phyloP scores from a whole-genome alignment of 2,113 vertebrate genomes.

The Pardalotus punctatus region DNA sequence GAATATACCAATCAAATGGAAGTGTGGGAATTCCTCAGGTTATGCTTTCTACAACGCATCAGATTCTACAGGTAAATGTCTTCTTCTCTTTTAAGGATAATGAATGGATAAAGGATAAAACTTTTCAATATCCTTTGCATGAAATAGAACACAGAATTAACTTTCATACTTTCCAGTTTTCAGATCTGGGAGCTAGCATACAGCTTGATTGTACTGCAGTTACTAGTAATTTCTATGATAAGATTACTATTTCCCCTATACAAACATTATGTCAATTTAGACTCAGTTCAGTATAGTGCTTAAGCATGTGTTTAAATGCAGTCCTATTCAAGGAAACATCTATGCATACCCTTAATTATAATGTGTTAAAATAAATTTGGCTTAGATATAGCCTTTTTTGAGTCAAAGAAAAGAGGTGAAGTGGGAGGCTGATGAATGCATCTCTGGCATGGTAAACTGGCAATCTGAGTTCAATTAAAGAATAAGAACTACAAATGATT shows the following conservation, averaged over 20 bases:
- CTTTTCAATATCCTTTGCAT: neutral
- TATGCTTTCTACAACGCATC: constrained; percentile 71
- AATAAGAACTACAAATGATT: neutral
- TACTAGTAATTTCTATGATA: neutral
- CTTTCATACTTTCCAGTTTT: neutral
- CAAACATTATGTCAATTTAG: neutral
- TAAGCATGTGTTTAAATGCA: neutral
- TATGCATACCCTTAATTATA: neutral
- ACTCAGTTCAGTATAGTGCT: neutral
- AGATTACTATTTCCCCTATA: neutral
- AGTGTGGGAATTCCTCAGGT: neutral
- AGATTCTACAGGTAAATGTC: constrained; percentile 73
- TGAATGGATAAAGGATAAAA: neutral
- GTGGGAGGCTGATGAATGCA: neutral
- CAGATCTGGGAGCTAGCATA: neutral
- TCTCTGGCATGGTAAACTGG: neutral
- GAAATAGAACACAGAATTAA: neutral
- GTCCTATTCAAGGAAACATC: neutral
- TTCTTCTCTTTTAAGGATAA: neutral
- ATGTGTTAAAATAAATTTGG: neutral
- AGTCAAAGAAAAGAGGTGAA: neutral
- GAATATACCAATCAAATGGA: constrained; percentile 89
- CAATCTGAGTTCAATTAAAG: neutral
- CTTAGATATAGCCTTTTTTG: neutral
- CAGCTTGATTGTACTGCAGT: neutral